phyloP scores from a whole-genome alignment of 1,140 invertebrate genomes.

The Cepaea nemoralis region DNA sequence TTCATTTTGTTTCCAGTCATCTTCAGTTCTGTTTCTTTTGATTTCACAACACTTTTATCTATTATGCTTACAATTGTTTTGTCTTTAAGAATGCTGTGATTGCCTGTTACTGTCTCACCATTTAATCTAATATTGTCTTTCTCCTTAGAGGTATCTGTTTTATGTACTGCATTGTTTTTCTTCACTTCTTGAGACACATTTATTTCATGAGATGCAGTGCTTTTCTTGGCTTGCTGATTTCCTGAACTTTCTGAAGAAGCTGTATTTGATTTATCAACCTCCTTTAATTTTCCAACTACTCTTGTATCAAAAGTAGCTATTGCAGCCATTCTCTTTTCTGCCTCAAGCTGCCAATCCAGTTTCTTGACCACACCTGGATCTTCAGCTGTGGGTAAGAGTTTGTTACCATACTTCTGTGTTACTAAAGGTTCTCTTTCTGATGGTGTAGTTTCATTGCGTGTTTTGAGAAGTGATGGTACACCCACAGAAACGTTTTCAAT shows the following conservation, averaged over 20 bases:
- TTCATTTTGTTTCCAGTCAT: not conserved
- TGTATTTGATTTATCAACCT: not conserved
- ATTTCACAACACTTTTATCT: not conserved
- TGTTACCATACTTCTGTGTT: not conserved
- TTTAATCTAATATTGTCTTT: no score
- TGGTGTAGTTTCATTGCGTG: not conserved
- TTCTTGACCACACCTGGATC: conserved; percentile 23
- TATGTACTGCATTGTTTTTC: not conserved
- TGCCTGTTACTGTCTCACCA: not conserved
- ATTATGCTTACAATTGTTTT: not conserved
- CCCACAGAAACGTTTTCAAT: not conserved
- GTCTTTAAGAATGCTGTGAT: not conserved
- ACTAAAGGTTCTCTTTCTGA: conserved; percentile 26
- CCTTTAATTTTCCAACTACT: conserved; percentile 43
- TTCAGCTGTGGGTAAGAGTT: not conserved
- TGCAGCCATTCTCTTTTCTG: conserved; percentile 53
- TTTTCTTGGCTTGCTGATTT: not conserved
- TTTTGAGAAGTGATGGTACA: not conserved
- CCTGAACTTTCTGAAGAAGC: not conserved
- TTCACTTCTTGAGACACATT: not conserved
- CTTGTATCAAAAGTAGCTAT: conserved; percentile 47
- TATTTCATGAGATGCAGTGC: not conserved
- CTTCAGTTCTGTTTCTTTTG: not conserved
- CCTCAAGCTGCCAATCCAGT: conserved; percentile 60
- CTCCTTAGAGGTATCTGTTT: no score